Evolutionary conservation across 2,113 vertebrate genomes (phyloP).

Genomic region (Ptychochromis oligacanthus): DNA sequence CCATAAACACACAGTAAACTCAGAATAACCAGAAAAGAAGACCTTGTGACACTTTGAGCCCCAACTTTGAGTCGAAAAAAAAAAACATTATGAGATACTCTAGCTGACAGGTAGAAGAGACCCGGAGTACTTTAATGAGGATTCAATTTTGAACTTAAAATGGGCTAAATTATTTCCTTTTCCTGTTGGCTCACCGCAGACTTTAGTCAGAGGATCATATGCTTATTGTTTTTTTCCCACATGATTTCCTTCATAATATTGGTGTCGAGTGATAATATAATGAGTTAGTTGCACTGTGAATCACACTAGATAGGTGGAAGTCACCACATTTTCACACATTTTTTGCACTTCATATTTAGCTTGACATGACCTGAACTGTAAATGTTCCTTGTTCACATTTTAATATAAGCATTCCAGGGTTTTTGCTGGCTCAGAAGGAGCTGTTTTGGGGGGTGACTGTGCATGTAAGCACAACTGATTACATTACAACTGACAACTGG

Average conservation of each 20-base stretch:
- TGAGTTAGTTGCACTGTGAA: neutral
- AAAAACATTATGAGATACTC: too few relatives aligned
- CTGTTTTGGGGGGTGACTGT: too few relatives aligned
- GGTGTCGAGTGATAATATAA: neutral
- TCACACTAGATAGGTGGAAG: neutral
- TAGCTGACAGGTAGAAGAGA: neutral
- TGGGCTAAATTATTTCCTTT: neutral
- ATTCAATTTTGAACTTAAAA: neutral
- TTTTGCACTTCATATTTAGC: neutral
- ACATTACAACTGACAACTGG: too few relatives aligned
- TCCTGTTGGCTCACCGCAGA: neutral
- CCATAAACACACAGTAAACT: neutral
- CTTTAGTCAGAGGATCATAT: neutral
- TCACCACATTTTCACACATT: neutral
- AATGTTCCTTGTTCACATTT: neutral
- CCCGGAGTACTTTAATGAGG: neutral
- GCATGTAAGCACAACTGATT: neutral
- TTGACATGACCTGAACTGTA: neutral
- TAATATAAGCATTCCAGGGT: neutral
- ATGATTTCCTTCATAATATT: neutral
- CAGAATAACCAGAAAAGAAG: conserved; percentile 8
- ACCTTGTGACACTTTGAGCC: neutral
- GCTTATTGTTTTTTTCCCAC: conserved; percentile 13
- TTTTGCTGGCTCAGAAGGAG: neutral
- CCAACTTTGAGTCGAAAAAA: neutral